Evolutionary conservation across 2,888 invertebrate genomes (phyloP), one percentile per base, ranked within the genome.

Genomic region (Drosophila histrio): DNA sequence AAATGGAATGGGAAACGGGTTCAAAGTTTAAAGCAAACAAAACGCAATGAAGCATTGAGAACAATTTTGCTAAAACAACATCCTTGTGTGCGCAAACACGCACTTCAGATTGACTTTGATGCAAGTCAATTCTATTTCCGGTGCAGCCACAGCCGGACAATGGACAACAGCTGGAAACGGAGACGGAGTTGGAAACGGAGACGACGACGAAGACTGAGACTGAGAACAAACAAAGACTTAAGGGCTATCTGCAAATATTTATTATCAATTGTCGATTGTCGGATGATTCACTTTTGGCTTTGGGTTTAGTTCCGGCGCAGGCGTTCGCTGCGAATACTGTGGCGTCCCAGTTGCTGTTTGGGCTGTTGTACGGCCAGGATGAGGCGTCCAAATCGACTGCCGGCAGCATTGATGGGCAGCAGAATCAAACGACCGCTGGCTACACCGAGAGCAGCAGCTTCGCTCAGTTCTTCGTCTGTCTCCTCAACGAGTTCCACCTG

Each of bases 351-450:
- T 24, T 58, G 47, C 17, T 50, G 66, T 32, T 63, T 65, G 34
- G 74, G 72, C 44, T 72, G 77, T 41, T 79, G 71, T n/a, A 86
- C 77, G 11, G 89, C 81, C 24, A 88, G 58, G 7, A 80, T 56
- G 4, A 82, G 85, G 30, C 82, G 85, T 4, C 82, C 89, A 30
- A 88, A 72, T 13, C 74, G 90, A 1, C 79, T 46, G 39, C 72
- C 66, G 15, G 65, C 63, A 8, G 79, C 73, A 28, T 77, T 86
- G 2, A 88, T 13, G 0, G 90, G 91, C 60, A 90, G 57, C 17
- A 90, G 76, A n/a, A 91, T 79, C 11, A 91, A 59, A 5, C 91
- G 90, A 1, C 89, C 90, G 36, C 64, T 87, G 50, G 62, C 36
- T 30, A 82, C 54, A 17, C 69, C 66, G 1, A 87, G 56, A 1